A percentile compares a stretch with the other conserved stretches of the same genome.
phyloP scores from a whole-genome alignment of 2,797 vertebrate species.

The Cynodonichthys magdalenae region DNA sequence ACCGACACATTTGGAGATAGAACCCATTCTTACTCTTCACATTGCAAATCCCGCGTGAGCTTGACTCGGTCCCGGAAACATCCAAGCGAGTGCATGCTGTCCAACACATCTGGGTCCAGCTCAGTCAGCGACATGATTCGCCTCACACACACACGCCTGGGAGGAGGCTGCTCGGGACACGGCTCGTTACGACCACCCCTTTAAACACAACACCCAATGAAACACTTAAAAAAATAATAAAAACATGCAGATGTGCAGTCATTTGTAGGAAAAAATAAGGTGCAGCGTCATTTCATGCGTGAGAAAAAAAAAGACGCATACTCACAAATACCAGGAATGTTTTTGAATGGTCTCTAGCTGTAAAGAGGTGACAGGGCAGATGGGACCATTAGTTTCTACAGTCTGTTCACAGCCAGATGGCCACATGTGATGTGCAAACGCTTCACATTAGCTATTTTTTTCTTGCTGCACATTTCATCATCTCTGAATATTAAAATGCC shows the following conservation, averaged over 20 bases:
- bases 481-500: conserved; percentile 11
- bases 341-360: conserved; percentile 94
- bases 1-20: not conserved
- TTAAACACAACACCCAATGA: conserved; percentile 18
- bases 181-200: conserved; percentile 90
- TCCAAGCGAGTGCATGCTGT: conserved; percentile 94
- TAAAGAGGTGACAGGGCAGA: conserved; percentile 66
- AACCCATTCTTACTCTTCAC: conserved; percentile 84
- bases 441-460: conserved; percentile 24
- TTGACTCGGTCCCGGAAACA: conserved; percentile 91
- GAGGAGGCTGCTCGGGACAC: conserved; percentile 88
- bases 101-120: conserved; percentile 92
- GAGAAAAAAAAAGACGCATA: conserved; percentile 53
- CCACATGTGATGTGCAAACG: conserved; percentile 44
- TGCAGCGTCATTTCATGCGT: not conserved
- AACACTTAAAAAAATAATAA: conserved; percentile 1
- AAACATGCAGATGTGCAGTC: not conserved
- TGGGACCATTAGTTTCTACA: conserved; percentile 69
- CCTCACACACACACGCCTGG: conserved; percentile 88
- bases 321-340: conserved; percentile 94
- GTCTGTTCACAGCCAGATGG: conserved; percentile 72
- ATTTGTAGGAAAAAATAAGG: conserved; percentile 1
- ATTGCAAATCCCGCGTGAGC: conserved; percentile 90
- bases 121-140: conserved; percentile 88
- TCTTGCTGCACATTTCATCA: conserved; percentile 19